These are phyloP conservation scores for Lepidostoma basale DNA, from an alignment of 1,140 invertebrate species.

Conservation along the genomic window DNA sequence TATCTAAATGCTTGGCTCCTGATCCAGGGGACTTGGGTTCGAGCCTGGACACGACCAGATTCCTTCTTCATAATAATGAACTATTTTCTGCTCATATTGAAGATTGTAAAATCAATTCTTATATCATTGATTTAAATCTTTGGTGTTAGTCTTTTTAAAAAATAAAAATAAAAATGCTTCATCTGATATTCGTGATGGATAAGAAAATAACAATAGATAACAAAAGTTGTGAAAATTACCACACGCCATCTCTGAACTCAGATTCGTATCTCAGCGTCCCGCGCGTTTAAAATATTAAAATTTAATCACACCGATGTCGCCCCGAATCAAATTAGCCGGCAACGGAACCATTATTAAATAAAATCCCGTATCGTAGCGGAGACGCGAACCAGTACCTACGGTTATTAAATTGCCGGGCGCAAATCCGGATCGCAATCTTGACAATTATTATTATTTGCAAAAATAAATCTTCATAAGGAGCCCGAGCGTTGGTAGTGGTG, in stretches of 20 bases:
- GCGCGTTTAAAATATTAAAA: conserved; percentile 47
- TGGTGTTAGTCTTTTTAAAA: too few species aligned
- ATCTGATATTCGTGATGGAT: too few species aligned
- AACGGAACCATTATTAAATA: conserved; percentile 43
- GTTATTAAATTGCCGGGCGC: conserved; percentile 32
- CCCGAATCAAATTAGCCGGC: conserved; percentile 44
- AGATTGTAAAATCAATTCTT: too few species aligned
- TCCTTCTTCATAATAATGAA: too few species aligned
- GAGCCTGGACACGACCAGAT: too few species aligned
- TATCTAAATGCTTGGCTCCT: too few species aligned
- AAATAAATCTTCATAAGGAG: background rate
- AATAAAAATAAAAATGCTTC: too few species aligned
- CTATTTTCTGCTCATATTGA: too few species aligned
- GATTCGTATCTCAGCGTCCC: conserved; percentile 41
- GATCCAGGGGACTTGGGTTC: too few species aligned
- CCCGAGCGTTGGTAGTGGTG: too few species aligned
- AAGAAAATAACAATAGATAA: too few species aligned
- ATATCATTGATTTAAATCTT: too few species aligned
- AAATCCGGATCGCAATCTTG: conserved; percentile 34
- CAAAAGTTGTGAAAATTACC: background rate
- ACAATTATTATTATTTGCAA: conserved; percentile 29
- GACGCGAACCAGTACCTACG: conserved; percentile 24
- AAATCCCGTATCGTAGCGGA: conserved; percentile 36
- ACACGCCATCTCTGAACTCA: conserved; percentile 25
- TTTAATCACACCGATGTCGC: conserved; percentile 46